Conservation (phyloP, 2,797 vertebrate species). For the Pantherophis alleghaniensis region DNA sequence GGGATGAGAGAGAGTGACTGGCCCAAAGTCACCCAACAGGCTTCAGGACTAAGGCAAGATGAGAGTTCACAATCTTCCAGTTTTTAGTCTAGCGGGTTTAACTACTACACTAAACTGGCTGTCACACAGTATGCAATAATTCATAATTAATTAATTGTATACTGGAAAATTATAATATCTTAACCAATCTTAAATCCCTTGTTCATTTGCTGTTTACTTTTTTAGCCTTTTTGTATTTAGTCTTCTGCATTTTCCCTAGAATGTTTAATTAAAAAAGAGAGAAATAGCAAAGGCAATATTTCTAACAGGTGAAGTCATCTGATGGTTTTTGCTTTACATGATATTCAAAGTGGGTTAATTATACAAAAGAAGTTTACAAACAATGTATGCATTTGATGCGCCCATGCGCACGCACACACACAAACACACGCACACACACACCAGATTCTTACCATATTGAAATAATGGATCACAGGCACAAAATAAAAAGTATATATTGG, state of each 20-base stretch:
- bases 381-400: not conserved
- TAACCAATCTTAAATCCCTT: not conserved
- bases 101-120: not conserved
- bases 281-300: constrained; percentile 64
- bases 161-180: not conserved
- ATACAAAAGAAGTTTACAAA: not conserved
- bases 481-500: not conserved
- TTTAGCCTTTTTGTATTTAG: not conserved
- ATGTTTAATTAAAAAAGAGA: not conserved
- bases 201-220: not conserved
- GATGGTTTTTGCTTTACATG: constrained; percentile 40
- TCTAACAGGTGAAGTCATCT: constrained; percentile 45
- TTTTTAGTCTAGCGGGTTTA: not conserved
- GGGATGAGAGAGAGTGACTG: not conserved
- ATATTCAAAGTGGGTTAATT: not conserved
- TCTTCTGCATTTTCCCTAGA: not conserved
- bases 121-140: not conserved
- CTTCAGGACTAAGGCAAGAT: not conserved
- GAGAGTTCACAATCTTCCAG: not conserved
- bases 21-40: not conserved
- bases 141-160: not conserved
- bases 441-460: not conserved
- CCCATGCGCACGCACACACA: too few species aligned
- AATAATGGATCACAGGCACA: not conserved
- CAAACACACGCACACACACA: too few species aligned